A percentile compares a stretch with the other conserved stretches of the same genome.
phyloP scores from a whole-genome alignment of 2,113 vertebrate genomes.

The Thryonomys swinderianus region DNA sequence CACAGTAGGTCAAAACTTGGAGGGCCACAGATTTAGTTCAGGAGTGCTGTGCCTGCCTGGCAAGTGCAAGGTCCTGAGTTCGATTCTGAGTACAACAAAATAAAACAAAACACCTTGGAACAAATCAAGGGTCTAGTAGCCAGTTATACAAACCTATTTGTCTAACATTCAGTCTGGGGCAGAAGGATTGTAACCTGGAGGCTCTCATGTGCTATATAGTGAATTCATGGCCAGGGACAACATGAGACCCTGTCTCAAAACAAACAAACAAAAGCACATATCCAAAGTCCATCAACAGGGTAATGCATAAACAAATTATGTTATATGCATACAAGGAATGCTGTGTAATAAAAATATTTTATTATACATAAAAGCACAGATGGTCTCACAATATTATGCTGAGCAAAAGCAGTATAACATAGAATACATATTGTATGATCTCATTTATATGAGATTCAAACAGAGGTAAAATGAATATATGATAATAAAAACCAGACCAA shows the following conservation, averaged over 20 bases:
- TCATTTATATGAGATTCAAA: not conserved
- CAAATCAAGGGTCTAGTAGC: not conserved
- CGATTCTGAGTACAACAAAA: too few species aligned
- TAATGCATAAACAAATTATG: not conserved
- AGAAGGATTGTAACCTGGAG: not conserved
- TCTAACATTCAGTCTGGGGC: not conserved
- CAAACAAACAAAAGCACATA: not conserved
- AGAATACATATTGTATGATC: not conserved
- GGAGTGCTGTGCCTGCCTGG: too few species aligned
- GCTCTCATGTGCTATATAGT: not conserved
- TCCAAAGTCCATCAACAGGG: not conserved
- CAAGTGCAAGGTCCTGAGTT: too few species aligned
- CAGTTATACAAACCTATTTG: not conserved
- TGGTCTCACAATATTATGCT: slow-evolving; percentile 19
- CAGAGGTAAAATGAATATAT: not conserved
- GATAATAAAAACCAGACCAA: not conserved
- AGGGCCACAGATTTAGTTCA: too few species aligned
- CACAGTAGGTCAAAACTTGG: not conserved
- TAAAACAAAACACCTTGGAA: not conserved
- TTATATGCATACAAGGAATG: not conserved
- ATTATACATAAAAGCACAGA: not conserved
- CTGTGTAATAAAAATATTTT: slow-evolving; percentile 5
- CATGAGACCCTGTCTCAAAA: not conserved
- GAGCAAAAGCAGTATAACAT: not conserved
- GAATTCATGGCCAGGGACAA: not conserved